Base-by-base conservation (phyloP, 2,888 invertebrate species). In the Temnothorax unifasciatus region DNA sequence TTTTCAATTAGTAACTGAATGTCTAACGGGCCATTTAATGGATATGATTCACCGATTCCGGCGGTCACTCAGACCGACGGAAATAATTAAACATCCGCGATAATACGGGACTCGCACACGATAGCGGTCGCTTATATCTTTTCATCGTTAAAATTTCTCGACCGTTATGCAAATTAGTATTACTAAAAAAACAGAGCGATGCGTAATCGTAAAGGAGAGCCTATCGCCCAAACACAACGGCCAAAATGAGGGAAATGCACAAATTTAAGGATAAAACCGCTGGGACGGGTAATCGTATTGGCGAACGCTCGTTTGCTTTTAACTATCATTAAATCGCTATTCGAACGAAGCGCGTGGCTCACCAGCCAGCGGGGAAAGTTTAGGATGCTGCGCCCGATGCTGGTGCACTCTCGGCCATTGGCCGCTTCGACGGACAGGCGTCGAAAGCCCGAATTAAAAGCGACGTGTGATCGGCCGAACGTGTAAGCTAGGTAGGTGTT, bases 1-100 rank as follows among this genome's bases (percentile, higher is more conserved):
- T 83, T 83, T 77, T 77, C 50, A 77, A 68, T 79, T 71, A 71
- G 38, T 61, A 81, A 21, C 18, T 38, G 59, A 59, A 76, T 63
- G 64, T 76, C 64, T 64, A 64, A 71, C 73, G 38, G 50, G 25
- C 47, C 59, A 38, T 71, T 79, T 59, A 59, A 71, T 11, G 34
- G 13, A 44, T 2, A 38, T n/a, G 25, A 11, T 57, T 44, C 21
- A 15, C n/a, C 63, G 63, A 50, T 34, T 47, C 18, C 29, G 29
- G 18, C 59, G 47, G 18, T 18, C 34, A 54, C 41, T 68, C 41
- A 13, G 57, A 69, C 59, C 1, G n/a, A 61, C 9, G 5, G 38
- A 52, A 81, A 73, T 81, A 73, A 81, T 81, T 71, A 50, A 59
- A 71, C 34, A 47, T 25, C 25, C 21, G 47, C 47, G 34, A 47